A percentile compares a stretch with the other conserved stretches of the same genome.
These are phyloP conservation scores for Cheilosia variabilis DNA, from an alignment of 2,888 invertebrate species.

Conservation along the genomic window DNA sequence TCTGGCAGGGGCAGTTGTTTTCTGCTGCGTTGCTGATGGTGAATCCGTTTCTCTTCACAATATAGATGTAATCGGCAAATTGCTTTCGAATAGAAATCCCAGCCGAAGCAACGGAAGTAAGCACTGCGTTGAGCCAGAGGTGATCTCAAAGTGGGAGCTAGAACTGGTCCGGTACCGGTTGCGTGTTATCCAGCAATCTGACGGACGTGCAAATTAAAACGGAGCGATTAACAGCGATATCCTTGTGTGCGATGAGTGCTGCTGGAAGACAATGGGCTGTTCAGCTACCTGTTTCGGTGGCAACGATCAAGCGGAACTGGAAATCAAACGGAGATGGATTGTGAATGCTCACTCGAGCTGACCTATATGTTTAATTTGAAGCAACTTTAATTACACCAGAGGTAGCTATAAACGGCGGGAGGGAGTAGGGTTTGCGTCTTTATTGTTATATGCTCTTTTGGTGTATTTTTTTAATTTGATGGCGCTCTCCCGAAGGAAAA, in stretches of 20 bases:
- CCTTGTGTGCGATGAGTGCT: slow-evolving; percentile 15
- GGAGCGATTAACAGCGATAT: slow-evolving; percentile 47
- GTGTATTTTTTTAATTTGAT: too few relatives aligned
- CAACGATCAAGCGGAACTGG: background rate
- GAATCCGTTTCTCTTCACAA: slow-evolving; percentile 18
- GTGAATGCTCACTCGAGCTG: background rate
- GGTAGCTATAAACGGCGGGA: too few relatives aligned
- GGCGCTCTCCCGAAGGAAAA: too few relatives aligned
- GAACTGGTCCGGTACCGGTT: background rate
- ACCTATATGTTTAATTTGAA: background rate
- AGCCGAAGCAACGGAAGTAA: slow-evolving; percentile 46
- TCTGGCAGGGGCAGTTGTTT: slow-evolving; percentile 3
- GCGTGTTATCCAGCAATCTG: background rate
- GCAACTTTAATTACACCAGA: background rate
- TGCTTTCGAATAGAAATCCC: slow-evolving; percentile 28
- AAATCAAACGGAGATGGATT: background rate
- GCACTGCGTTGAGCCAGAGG: slow-evolving; percentile 6
- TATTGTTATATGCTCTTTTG: too few relatives aligned
- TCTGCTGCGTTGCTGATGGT: background rate
- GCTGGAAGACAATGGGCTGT: background rate
- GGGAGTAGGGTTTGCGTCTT: too few relatives aligned
- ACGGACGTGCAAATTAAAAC: slow-evolving; percentile 54
- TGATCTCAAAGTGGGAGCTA: slow-evolving; percentile 11
- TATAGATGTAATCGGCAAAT: slow-evolving; percentile 14
- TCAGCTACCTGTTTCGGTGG: background rate